Conservation (phyloP, 2,113 vertebrate species). For the Boleophthalmus pectinirostris region DNA sequence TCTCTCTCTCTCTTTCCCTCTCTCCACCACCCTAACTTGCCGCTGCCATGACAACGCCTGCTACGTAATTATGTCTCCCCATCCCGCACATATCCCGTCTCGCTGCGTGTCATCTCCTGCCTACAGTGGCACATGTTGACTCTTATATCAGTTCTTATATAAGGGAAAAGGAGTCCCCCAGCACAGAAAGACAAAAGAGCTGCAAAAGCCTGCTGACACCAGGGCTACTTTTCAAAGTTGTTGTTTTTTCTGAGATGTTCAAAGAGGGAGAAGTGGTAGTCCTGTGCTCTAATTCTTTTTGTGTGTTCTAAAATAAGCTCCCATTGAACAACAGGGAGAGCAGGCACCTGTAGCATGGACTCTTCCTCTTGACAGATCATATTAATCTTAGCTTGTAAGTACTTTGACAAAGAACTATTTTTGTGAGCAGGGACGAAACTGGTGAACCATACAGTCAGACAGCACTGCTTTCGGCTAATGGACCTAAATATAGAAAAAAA, state of each 20-base stretch:
- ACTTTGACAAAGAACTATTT: conserved; percentile 64
- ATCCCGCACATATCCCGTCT: conserved; percentile 76
- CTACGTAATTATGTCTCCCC: conserved; percentile 78
- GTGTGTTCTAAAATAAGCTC: conserved; percentile 71
- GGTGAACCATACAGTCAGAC: conserved; percentile 69
- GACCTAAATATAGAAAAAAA: conserved; percentile 77
- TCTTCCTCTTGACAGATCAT: conserved; percentile 64
- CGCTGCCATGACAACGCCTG: conserved; percentile 80
- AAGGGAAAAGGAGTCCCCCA: conserved; percentile 65
- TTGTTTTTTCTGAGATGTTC: conserved; percentile 54
- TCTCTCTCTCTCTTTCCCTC: conserved; percentile 5
- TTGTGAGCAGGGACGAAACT: conserved; percentile 51
- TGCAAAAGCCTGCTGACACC: conserved; percentile 50
- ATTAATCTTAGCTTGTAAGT: conserved; percentile 69
- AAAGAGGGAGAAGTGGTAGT: conserved; percentile 57
- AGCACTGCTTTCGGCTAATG: conserved; percentile 67
- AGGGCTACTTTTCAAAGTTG: conserved; percentile 34
- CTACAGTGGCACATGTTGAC: conserved; percentile 68
- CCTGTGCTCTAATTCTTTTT: conserved; percentile 49
- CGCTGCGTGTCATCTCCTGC: conserved; percentile 70
- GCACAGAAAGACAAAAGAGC: conserved; percentile 41
- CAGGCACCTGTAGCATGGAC: conserved; percentile 71
- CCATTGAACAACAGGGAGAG: conserved; percentile 63
- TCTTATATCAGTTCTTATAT: conserved; percentile 73
- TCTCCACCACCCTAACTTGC: conserved; percentile 79